phyloP scores from a whole-genome alignment of 2,113 vertebrate species.

The Eulemur macaco region DNA sequence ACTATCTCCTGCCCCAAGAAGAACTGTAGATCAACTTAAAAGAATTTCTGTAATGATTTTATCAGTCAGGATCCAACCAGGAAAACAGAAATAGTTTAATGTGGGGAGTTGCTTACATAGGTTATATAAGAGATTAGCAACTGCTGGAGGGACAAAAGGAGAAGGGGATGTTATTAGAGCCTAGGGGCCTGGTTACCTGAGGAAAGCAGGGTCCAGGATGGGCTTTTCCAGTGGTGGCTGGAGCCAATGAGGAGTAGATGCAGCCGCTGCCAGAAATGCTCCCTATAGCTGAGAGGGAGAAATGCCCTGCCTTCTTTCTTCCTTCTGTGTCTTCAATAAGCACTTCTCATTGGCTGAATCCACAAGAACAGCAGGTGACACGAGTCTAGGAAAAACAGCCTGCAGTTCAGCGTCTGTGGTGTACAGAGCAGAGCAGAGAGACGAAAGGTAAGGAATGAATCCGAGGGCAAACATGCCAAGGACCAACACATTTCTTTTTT shows the following conservation, averaged over 20 bases:
- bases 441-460: not conserved
- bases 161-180: not conserved
- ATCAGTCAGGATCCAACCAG: not conserved
- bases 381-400: not conserved
- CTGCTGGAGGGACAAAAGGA: not conserved
- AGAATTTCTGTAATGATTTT: conserved; percentile 35
- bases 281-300: not conserved
- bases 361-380: not conserved
- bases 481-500: not conserved
- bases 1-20: not conserved
- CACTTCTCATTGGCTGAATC: not conserved
- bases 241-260: not conserved
- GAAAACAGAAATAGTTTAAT: not conserved
- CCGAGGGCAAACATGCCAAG: not conserved
- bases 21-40: not conserved
- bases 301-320: not conserved
- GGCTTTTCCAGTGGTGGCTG: not conserved
- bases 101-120: not conserved
- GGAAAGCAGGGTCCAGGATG: not conserved
- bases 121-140: not conserved
- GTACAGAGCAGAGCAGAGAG: not conserved
- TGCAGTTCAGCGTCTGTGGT: not conserved
- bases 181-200: not conserved
- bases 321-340: not conserved
- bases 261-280: not conserved